Evolutionary conservation across 2,113 vertebrate genomes (phyloP).

Genomic region (Datnioides undecimradiatus): DNA sequence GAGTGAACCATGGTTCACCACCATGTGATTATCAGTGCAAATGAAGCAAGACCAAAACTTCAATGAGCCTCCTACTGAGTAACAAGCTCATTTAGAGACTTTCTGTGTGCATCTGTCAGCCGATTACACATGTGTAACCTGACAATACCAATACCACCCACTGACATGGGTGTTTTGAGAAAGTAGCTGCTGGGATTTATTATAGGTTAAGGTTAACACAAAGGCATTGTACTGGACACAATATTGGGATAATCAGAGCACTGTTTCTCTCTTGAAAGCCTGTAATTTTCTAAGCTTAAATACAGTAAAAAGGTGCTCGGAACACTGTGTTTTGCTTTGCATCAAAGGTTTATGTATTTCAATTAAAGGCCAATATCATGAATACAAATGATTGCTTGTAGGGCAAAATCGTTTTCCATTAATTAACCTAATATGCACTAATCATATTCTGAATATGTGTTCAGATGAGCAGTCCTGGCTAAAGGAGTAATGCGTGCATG

Average conservation of each 20-base stretch:
- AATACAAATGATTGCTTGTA: slow-evolving; percentile 31
- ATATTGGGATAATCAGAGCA: slow-evolving; percentile 40
- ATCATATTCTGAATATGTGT: neutral
- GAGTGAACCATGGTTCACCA: slow-evolving; percentile 66
- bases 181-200: slow-evolving; percentile 47
- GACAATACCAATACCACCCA: slow-evolving; percentile 62
- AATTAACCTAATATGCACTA: neutral
- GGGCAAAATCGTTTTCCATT: slow-evolving; percentile 5
- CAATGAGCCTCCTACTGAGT: slow-evolving; percentile 67
- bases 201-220: slow-evolving; percentile 29
- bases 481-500: neutral
- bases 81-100: slow-evolving; percentile 61
- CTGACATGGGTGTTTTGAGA: slow-evolving; percentile 38
- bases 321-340: slow-evolving; percentile 5
- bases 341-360: slow-evolving; percentile 15
- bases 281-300: slow-evolving; percentile 25
- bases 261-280: slow-evolving; percentile 13
- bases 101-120: slow-evolving; percentile 61
- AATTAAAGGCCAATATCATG: neutral
- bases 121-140: slow-evolving; percentile 65
- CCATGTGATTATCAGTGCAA: slow-evolving; percentile 74
- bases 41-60: slow-evolving; percentile 73
- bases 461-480: neutral
- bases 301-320: neutral
- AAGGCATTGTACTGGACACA: slow-evolving; percentile 31